Evolutionary conservation across 1,140 invertebrate species (phyloP).

Genomic region (Scylla paramamosain): DNA sequence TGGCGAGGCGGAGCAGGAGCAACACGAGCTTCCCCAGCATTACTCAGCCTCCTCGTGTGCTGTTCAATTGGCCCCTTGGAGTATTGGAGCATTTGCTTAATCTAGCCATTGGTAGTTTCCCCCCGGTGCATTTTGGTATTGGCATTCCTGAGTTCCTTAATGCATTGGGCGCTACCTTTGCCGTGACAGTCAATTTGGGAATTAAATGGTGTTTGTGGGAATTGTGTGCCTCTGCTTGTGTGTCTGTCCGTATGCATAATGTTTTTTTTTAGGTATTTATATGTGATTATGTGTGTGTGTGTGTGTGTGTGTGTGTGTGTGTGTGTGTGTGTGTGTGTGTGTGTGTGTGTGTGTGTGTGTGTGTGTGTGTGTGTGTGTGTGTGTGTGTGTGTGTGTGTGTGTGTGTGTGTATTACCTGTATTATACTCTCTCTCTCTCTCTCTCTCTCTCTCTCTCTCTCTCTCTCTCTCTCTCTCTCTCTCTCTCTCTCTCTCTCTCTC

Average conservation of each 20-base stretch:
- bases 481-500: constrained; percentile 45
- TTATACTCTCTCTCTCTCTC: too few species aligned
- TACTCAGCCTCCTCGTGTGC: background rate
- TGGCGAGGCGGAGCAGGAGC: too few species aligned
- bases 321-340: background rate
- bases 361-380: too few species aligned
- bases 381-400: too few species aligned
- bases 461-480: constrained; percentile 30
- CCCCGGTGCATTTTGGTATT: background rate
- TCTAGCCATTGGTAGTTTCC: background rate
- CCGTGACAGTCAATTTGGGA: background rate
- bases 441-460: too few species aligned
- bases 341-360: background rate
- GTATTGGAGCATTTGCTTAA: background rate
- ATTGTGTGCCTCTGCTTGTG: background rate
- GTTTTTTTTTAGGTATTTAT: background rate
- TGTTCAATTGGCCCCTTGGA: background rate
- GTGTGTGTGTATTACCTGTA: too few species aligned
- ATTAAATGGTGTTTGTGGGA: background rate
- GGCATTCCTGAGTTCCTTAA: background rate
- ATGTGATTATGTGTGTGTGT: background rate
- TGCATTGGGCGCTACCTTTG: background rate
- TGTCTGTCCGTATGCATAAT: background rate
- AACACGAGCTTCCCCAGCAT: background rate
- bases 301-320: background rate